A percentile compares a stretch with the other conserved stretches of the same genome.
Conservation (phyloP, 2,113 vertebrate genomes). For the Phalacrocorax aristotelis region DNA sequence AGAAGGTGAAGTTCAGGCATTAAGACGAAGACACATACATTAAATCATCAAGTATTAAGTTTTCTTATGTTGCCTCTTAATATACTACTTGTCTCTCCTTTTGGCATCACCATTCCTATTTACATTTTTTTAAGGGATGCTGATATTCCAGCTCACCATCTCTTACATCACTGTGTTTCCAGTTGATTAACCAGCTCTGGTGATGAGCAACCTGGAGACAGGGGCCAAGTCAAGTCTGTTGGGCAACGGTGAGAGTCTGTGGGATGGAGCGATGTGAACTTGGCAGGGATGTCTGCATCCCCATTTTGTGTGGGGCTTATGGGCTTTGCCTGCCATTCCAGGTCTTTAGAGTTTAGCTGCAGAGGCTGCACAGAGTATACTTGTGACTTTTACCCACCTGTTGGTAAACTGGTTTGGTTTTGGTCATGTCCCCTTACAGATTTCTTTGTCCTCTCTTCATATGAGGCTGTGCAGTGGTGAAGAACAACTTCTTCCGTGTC, state of each 20-base stretch:
- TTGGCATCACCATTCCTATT: background rate
- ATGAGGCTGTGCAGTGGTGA: background rate
- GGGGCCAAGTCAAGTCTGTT: background rate
- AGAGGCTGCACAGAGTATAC: background rate
- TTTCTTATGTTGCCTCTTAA: background rate
- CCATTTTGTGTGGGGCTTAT: fast-evolving
- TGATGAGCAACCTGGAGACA: background rate
- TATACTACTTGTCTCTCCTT: background rate
- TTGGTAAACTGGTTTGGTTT: background rate
- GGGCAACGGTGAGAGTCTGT: fast-evolving
- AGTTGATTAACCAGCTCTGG: background rate
- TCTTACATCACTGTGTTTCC: background rate
- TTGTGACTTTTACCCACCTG: background rate
- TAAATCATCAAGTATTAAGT: background rate
- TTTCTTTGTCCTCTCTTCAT: fast-evolving
- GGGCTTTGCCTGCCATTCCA: background rate
- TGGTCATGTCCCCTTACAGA: background rate
- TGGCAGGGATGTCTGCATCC: background rate
- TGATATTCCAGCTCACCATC: background rate
- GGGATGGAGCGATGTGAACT: background rate
- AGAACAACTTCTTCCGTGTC: background rate
- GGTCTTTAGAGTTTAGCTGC: background rate
- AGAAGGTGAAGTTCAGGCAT: background rate
- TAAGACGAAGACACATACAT: background rate
- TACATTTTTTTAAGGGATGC: background rate